Base-by-base conservation (phyloP, 2,113 vertebrate species). In the Apodemus sylvaticus region DNA sequence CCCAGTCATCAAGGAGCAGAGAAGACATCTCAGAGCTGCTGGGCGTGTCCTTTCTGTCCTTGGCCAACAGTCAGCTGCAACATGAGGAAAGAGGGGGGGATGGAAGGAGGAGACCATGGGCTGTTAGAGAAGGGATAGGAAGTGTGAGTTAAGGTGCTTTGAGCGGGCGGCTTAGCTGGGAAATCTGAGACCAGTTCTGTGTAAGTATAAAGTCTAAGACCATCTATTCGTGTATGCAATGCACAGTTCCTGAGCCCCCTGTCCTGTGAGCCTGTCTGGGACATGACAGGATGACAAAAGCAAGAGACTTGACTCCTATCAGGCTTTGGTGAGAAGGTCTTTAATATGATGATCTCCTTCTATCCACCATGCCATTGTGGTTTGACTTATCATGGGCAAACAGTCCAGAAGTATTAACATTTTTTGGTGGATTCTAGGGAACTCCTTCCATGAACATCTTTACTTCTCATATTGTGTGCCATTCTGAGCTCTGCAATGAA, bases 71-170 rank as follows among this genome's bases (percentile, higher is more conserved):
- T 3, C 29, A 62, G 11, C 11, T 51, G 22, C 1, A 16, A 7
- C 70, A 17, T 31, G 29, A 42, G 66, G 16, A 31, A 39, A 39
- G 42, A 22, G 7, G 66, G 53, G n/a, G 8, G 34, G 13, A 5
- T 19, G 7, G 24, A 17, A 7, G 58, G 60, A 91, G 51, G 81
- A 26, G 16, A 24, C 53, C 17, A 31, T 77, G 76, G 48, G 26
- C 66, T 0, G 0, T 0, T 5, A 11, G 45, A 55, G n/a, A 31
- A 60, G 53, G 36, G 24, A 13, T 24, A 6, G 2, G 16, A 62
- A 31, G 31, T 13, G 2, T 0, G 12, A 62, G 24, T 19, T 45
- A 34, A 85, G 16, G 45, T 36, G n/a, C 55, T 51, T 62, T 7
- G 9, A 12, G 7, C 60, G 62, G 39, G 2, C 3, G 36, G n/a